These are phyloP conservation scores for Cyrtodaria siliqua DNA, from an alignment of 2,888 invertebrate genomes.

Conservation along the genomic window DNA sequence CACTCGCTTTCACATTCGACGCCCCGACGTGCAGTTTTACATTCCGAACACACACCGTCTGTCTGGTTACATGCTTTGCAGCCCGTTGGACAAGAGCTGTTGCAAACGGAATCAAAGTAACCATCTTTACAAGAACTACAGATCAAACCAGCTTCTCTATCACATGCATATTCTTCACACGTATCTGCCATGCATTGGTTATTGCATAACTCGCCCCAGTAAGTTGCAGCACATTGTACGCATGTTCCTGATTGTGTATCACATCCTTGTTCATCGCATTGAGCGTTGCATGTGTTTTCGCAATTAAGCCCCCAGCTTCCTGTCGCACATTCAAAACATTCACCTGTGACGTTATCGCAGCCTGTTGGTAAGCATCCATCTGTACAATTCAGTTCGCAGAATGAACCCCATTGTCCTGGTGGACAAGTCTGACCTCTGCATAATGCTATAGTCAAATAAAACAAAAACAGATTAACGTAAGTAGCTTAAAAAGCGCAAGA, in stretches of 20 bases:
- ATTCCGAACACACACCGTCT: constrained; percentile 30
- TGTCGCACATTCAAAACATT: constrained; percentile 6
- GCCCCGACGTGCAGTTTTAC: constrained; percentile 9
- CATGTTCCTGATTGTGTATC: not conserved
- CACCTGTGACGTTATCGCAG: not conserved
- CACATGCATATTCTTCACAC: not conserved
- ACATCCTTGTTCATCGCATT: constrained; percentile 6
- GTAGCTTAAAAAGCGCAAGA: no score
- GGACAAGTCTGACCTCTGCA: no score
- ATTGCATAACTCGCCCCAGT: not conserved
- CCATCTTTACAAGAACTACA: no score
- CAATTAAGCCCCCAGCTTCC: constrained; percentile 24
- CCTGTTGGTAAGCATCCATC: no score
- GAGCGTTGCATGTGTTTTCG: not conserved
- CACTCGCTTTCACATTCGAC: not conserved
- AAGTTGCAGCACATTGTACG: not conserved
- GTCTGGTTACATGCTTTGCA: constrained; percentile 1
- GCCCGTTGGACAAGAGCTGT: not conserved
- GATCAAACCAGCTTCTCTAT: constrained; percentile 5
- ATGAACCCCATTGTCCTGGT: no score
- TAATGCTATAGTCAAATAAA: no score
- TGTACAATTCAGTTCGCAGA: no score
- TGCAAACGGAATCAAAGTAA: no score
- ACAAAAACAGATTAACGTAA: no score
- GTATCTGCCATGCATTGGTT: not conserved